Evolutionary conservation across 2,113 vertebrate species (phyloP).

Genomic region (Lophotis ruficrista): DNA sequence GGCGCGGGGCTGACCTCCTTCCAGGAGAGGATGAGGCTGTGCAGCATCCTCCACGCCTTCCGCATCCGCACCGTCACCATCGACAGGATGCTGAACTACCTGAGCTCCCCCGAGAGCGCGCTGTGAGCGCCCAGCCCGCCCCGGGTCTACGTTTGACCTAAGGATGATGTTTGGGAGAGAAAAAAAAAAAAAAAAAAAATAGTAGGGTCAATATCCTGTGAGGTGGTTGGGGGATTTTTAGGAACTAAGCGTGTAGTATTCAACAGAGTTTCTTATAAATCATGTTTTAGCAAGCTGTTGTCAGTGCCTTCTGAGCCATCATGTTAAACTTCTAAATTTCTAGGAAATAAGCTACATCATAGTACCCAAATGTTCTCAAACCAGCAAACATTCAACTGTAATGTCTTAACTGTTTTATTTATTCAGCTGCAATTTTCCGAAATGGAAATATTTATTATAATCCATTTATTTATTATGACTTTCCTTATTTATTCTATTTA

Average conservation of each 20-base stretch:
- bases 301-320: neutral
- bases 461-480: constrained; percentile 60
- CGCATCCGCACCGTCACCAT: constrained; percentile 81
- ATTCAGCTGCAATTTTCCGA: neutral
- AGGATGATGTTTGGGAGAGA: neutral
- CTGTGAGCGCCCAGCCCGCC: neutral
- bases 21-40: constrained; percentile 71
- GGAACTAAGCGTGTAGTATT: accelerated
- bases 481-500: constrained; percentile 63
- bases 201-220: too few species aligned
- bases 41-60: constrained; percentile 80
- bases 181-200: too few species aligned
- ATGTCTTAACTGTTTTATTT: constrained; percentile 4
- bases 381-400: neutral
- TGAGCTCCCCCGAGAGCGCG: constrained; percentile 30
- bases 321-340: neutral
- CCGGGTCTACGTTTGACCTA: neutral
- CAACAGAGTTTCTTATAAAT: neutral
- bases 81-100: constrained; percentile 78
- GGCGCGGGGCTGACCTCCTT: neutral
- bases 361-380: neutral
- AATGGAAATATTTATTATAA: constrained; percentile 10
- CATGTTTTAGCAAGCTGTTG: neutral
- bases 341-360: constrained; percentile 1
- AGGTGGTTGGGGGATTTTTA: neutral